Conservation (phyloP, 1,140 invertebrate genomes). For the Daktulosphaira vitifoliae region DNA sequence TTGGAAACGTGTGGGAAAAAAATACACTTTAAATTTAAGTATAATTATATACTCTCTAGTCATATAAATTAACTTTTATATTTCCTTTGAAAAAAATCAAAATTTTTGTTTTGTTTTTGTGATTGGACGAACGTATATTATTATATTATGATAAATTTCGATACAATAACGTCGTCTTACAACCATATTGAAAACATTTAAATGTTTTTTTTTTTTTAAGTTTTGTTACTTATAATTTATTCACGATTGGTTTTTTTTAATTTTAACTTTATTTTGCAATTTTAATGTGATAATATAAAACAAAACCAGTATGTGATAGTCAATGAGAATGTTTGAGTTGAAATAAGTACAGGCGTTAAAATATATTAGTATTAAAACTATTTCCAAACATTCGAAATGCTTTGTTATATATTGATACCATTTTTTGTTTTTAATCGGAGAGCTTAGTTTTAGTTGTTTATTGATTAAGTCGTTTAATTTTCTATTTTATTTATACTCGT, state of each 20-base stretch:
- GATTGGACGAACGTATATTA: conserved; percentile 19
- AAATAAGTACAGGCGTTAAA: no score
- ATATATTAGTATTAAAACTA: neutral
- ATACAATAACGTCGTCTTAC: neutral
- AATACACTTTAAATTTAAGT: conserved; percentile 21
- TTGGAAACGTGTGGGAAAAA: conserved; percentile 8
- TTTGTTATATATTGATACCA: neutral
- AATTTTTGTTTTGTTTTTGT: conserved; percentile 29
- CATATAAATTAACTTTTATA: conserved; percentile 31
- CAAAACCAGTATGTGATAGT: conserved; percentile 24
- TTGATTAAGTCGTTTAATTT: neutral
- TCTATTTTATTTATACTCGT: neutral
- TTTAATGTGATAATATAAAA: conserved; percentile 25
- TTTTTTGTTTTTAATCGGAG: conserved; percentile 11
- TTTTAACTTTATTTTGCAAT: conserved; percentile 12
- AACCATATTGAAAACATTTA: conserved; percentile 14
- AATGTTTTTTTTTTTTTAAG: conserved; percentile 24
- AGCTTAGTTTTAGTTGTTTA: conserved; percentile 14
- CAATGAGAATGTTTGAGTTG: neutral
- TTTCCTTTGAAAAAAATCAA: conserved; percentile 29
- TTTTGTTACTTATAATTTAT: conserved; percentile 20
- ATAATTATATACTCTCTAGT: conserved; percentile 32
- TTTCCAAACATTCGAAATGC: neutral
- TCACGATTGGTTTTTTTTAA: conserved; percentile 3
- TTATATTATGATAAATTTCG: neutral